Evolutionary conservation across 2,888 invertebrate species (phyloP).

Genomic region (Caenorhabditis afra): DNA sequence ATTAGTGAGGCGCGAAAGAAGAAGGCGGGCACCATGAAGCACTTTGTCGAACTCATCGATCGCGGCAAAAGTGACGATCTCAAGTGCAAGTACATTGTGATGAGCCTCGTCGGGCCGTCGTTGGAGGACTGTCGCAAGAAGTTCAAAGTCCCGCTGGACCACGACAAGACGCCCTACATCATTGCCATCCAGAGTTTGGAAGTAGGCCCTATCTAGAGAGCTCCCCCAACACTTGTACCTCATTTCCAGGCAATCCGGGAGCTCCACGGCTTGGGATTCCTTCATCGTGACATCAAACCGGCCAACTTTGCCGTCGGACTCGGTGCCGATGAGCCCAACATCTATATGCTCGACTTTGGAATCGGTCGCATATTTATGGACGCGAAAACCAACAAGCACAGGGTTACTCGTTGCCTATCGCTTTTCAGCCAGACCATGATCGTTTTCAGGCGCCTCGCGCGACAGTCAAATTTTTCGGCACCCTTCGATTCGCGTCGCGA

Average conservation of each 20-base stretch:
- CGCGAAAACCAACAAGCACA: constrained; percentile 23
- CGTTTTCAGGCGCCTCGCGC: constrained; percentile 43
- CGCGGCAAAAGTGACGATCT: constrained; percentile 58
- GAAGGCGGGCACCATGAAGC: constrained; percentile 1
- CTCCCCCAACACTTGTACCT: background rate
- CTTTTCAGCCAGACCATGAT: no score
- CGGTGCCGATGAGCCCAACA: constrained; percentile 29
- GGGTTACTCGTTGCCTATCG: background rate
- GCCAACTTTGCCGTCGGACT: constrained; percentile 63
- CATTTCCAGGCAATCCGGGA: constrained; percentile 46
- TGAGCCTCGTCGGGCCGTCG: constrained; percentile 63
- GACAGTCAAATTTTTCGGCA: constrained; percentile 64
- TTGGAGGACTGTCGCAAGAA: constrained; percentile 61
- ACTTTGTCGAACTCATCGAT: constrained; percentile 64
- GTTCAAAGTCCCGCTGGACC: constrained; percentile 33
- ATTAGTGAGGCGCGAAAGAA: constrained; percentile 35
- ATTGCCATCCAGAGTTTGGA: constrained; percentile 55
- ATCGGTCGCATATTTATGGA: constrained; percentile 34
- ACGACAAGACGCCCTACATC: constrained; percentile 42
- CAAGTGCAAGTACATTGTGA: constrained; percentile 62
- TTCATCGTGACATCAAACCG: constrained; percentile 65
- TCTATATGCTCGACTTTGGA: constrained; percentile 58
- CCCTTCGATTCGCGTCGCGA: constrained; percentile 62
- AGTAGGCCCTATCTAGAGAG: no score
- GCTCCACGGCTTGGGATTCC: constrained; percentile 58